phyloP scores from a whole-genome alignment of 2,888 invertebrate species.

The Dryomyza anilis region DNA sequence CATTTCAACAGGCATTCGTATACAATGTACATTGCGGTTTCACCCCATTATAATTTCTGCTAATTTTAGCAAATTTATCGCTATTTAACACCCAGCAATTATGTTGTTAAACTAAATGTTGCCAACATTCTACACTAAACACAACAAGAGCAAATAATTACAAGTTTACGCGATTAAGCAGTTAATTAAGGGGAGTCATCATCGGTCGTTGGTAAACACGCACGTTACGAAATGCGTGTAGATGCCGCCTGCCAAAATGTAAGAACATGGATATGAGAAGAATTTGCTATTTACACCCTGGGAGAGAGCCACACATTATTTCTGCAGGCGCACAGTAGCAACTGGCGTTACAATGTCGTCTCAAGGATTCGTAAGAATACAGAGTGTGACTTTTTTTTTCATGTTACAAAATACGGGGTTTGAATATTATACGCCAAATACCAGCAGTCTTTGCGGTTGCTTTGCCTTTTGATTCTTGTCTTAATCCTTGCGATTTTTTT shows the following conservation, averaged over 20 bases:
- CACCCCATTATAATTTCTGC: no score
- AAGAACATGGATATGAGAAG: no score
- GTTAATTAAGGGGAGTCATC: background rate
- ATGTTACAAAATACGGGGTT: background rate
- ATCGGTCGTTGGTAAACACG: background rate
- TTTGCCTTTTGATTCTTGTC: no score
- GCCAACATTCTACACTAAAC: no score
- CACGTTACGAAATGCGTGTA: background rate
- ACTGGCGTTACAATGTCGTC: background rate
- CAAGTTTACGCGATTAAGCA: background rate
- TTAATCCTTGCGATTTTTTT: no score
- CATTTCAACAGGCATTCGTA: no score
- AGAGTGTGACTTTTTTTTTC: no score
- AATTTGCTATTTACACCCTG: background rate
- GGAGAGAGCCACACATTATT: background rate
- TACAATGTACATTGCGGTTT: no score
- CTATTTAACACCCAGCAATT: conserved; percentile 15
- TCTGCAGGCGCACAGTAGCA: background rate
- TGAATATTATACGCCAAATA: background rate
- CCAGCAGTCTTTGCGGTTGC: background rate
- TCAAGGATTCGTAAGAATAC: background rate
- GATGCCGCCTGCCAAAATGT: no score
- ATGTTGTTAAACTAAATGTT: conserved; percentile 7
- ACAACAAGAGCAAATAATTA: no score
- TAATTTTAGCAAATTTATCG: conserved; percentile 13